Evolutionary conservation across 1,140 invertebrate genomes (phyloP).

Genomic region (Portunus trituberculatus): DNA sequence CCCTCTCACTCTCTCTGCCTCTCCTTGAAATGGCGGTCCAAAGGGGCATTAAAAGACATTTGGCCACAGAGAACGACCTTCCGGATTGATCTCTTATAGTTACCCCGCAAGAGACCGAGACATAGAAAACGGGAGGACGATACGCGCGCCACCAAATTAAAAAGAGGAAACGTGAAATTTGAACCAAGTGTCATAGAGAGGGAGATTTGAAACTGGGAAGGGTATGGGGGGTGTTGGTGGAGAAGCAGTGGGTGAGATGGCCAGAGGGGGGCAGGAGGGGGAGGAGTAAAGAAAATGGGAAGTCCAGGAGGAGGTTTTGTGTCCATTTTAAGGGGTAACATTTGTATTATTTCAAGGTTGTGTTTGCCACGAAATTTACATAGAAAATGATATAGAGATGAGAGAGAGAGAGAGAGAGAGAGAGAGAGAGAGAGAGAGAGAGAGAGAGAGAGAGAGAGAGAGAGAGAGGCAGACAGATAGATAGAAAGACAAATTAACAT

Average conservation of each 20-base stretch:
- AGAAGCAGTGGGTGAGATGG: not conserved
- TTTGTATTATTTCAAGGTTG: too few relatives aligned
- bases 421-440: too few relatives aligned
- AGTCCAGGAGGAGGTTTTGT: too few relatives aligned
- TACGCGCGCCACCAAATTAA: not conserved
- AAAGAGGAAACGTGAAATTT: not conserved
- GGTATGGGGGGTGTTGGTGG: not conserved
- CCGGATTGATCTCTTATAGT: not conserved
- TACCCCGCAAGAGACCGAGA: not conserved
- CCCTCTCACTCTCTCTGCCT: not conserved
- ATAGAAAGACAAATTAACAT: not conserved
- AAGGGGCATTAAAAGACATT: not conserved
- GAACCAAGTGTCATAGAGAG: not conserved
- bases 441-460: too few relatives aligned
- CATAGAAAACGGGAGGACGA: not conserved
- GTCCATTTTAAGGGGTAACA: too few relatives aligned
- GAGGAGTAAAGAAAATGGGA: too few relatives aligned
- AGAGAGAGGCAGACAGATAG: too few relatives aligned
- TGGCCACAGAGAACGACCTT: not conserved
- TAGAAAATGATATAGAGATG: too few relatives aligned
- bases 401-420: too few relatives aligned
- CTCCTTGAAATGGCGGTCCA: not conserved
- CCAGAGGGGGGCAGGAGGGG: not conserved
- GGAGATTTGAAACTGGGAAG: not conserved
- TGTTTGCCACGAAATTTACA: too few relatives aligned